Percentiles rank a stretch among this genome's conserved stretches.
Evolutionary conservation across 2,797 vertebrate species (phyloP).

Genomic region (Hydrolagus colliei): DNA sequence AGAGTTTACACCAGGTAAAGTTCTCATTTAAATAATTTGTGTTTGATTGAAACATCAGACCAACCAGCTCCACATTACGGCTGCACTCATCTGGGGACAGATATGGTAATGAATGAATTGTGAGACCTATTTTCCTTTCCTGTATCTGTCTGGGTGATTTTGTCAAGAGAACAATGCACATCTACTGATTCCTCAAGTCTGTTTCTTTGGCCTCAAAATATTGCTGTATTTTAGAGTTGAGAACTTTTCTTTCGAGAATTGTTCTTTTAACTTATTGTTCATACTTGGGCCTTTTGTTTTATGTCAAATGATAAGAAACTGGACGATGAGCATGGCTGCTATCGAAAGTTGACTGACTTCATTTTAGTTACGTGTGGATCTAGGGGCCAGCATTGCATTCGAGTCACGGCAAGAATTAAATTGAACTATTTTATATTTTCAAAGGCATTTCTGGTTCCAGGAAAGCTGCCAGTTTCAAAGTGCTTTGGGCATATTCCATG

Average conservation of each 20-base stretch:
- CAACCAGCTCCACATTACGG: background rate
- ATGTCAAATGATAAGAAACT: background rate
- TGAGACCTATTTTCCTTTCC: background rate
- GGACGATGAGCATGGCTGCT: too few relatives aligned
- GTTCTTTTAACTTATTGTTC: too few relatives aligned
- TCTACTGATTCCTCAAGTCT: too few relatives aligned
- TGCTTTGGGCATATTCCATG: slow-evolving; percentile 23
- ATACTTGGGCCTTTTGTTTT: too few relatives aligned
- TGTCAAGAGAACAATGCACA: too few relatives aligned
- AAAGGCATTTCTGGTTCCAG: background rate
- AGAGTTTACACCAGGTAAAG: too few relatives aligned
- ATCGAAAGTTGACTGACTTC: too few relatives aligned
- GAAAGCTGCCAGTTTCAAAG: slow-evolving; percentile 2
- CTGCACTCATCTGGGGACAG: background rate
- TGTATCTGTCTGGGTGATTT: background rate
- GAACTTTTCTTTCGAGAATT: background rate
- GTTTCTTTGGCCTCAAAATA: too few relatives aligned
- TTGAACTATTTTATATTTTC: background rate
- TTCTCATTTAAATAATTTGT: too few relatives aligned
- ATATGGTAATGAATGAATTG: background rate
- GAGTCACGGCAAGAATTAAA: background rate
- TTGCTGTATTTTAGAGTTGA: background rate
- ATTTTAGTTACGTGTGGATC: background rate
- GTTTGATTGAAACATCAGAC: background rate
- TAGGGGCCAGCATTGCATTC: background rate